phyloP scores from a whole-genome alignment of 2,888 invertebrate species.

The Ennomos erosarius region DNA sequence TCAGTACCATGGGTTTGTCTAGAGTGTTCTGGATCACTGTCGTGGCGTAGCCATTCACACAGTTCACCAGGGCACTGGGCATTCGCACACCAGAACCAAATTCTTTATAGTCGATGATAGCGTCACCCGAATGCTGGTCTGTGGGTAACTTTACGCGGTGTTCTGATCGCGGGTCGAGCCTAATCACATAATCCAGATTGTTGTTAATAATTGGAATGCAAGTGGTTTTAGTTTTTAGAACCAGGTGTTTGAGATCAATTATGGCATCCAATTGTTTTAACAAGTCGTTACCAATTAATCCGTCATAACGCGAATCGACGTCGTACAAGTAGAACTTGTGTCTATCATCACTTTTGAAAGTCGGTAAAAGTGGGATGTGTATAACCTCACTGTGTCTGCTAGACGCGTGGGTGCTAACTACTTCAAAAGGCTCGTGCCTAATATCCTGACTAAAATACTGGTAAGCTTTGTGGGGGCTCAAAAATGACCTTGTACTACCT shows the following conservation, averaged over 20 bases:
- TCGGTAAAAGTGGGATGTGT: not conserved
- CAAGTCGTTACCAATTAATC: conserved; percentile 1
- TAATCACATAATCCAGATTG: not conserved
- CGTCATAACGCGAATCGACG: conserved; percentile 1
- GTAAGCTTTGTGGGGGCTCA: not conserved
- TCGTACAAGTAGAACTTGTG: conserved; percentile 8
- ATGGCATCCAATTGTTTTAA: not conserved
- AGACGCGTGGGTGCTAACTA: conserved; percentile 1
- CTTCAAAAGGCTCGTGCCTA: not conserved
- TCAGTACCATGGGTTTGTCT: too few species aligned
- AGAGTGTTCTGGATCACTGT: not conserved
- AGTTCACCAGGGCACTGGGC: not conserved
- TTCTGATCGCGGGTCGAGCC: too few species aligned
- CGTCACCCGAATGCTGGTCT: too few species aligned
- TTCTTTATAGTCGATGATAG: not conserved
- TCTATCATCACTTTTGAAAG: not conserved
- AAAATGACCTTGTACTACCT: conserved; percentile 1
- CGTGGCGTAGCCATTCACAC: not conserved
- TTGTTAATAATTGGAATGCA: not conserved
- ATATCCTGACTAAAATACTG: not conserved
- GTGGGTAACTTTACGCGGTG: too few species aligned
- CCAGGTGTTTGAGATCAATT: not conserved
- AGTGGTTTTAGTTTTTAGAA: not conserved
- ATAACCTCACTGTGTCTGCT: conserved; percentile 1
- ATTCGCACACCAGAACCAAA: not conserved